A percentile compares a stretch with the other conserved stretches of the same genome.
These are phyloP conservation scores for Brachionus rotundiformis DNA, from an alignment of 1,140 invertebrate species.

Conservation along the genomic window DNA sequence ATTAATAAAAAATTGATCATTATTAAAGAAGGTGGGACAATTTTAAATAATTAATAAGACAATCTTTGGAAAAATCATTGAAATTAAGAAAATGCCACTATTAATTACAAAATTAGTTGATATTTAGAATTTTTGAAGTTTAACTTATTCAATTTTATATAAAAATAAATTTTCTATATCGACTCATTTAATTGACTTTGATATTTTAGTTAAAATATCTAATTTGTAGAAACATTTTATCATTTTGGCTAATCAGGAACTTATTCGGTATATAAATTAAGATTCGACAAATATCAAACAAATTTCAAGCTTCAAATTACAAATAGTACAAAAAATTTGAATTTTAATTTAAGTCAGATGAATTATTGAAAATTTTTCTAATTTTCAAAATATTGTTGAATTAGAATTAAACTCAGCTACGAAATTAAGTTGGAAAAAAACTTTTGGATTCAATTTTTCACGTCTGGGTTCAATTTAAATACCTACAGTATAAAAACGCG, in stretches of 20 bases:
- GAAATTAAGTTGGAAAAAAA: not conserved
- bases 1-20: too few species aligned
- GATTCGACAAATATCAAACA: not conserved
- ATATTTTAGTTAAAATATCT: not conserved
- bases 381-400: not conserved
- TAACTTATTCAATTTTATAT: too few species aligned
- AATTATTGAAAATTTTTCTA: not conserved
- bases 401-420: not conserved
- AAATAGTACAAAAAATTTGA: constrained; percentile 11
- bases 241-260: not conserved
- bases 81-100: too few species aligned
- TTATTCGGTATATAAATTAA: not conserved
- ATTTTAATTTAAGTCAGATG: not conserved
- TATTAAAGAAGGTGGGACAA: too few species aligned
- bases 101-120: too few species aligned
- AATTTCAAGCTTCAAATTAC: not conserved
- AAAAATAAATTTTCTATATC: too few species aligned
- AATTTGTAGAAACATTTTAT: not conserved
- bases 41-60: too few species aligned
- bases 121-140: too few species aligned
- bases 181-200: not conserved
- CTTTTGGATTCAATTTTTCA: not conserved
- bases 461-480: not conserved
- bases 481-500: not conserved
- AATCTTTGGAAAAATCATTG: too few species aligned